Evolutionary conservation across 2,888 invertebrate genomes (phyloP), one percentile per base, ranked within the genome.

Genomic region (Parascotia fuliginaria): DNA sequence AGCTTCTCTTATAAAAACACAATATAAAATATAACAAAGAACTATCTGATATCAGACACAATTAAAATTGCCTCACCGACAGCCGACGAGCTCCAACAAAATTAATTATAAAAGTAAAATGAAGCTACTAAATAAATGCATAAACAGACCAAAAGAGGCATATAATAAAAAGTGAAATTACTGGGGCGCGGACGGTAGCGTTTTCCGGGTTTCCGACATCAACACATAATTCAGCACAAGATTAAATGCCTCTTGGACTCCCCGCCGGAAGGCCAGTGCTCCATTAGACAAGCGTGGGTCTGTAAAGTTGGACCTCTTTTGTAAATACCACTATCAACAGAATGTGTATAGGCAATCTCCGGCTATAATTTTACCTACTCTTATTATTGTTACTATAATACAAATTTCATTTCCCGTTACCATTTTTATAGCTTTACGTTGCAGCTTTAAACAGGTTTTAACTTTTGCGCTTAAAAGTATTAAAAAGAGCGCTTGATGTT

Each of bases 191-290:
- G 79, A 83, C 78, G 80, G 75, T 75, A 75, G 68, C 79, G 77
- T 86, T 90, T 87, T 84, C 87, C 86, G 87, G 84, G 79, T 75
- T 75, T 78, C 85, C 80, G 83, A 79, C 85, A 82, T 85, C 85
- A 84, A 84, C 89, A 89, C 90, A 91, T 89, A 89, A 89, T 85
- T 90, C 86, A 89, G 72, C 73, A 71, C 71, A 83, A 88, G 89
- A 91, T 89, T 89, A 89, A 90, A 89, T 89, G 87, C 87, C 86
- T 81, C 83, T 85, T 83, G 83, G 83, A 83, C 83, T 79, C 77
- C 82, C 81, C 71, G 70, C 80, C 81, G 89, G 87, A 89, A 85
- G 81, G 77, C 78, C 81, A 81, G 75, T 56, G 77, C 81, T 80
- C 83, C 83, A 86, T 89, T 87, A 88, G 83, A 83, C 80, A 78